Percentiles rank a stretch among this genome's conserved stretches.
Conservation (phyloP, 2,888 invertebrate species). For the Eutolmus rufibarbis region DNA sequence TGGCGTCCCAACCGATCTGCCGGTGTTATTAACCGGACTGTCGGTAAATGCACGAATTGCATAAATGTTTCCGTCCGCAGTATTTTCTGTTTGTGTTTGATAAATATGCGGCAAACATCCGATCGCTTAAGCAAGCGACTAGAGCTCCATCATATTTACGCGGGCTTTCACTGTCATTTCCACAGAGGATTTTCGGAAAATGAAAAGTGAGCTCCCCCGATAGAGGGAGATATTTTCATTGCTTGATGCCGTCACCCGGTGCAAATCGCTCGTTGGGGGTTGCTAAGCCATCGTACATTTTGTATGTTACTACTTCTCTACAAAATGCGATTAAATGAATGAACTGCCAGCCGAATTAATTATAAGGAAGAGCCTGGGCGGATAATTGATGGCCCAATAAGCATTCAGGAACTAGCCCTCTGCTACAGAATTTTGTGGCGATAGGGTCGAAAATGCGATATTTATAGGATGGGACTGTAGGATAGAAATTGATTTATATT, state of each 20-base stretch:
- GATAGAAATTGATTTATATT: constrained; percentile 9
- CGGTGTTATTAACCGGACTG: not conserved
- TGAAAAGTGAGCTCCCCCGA: not conserved
- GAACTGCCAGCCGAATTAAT: not conserved
- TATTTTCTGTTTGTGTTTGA: not conserved
- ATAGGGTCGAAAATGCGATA: not conserved
- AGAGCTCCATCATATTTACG: not conserved
- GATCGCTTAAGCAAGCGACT: constrained; percentile 1
- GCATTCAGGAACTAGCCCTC: not conserved
- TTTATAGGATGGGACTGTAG: not conserved
- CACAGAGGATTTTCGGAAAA: not conserved
- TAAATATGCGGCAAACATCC: not conserved
- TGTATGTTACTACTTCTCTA: not conserved
- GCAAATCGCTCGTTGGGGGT: not conserved
- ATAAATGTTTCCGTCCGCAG: not conserved
- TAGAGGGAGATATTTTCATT: not conserved
- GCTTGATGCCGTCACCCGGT: not conserved
- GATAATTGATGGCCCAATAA: constrained; percentile 6
- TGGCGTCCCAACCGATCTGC: not conserved
- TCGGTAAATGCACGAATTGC: not conserved
- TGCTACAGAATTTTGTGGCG: not conserved
- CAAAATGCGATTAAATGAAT: not conserved
- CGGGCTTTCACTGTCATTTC: not conserved
- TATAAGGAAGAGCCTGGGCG: not conserved
- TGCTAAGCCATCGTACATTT: not conserved